Conservation (phyloP, 2,113 vertebrate genomes). For the Camelus bactrianus region DNA sequence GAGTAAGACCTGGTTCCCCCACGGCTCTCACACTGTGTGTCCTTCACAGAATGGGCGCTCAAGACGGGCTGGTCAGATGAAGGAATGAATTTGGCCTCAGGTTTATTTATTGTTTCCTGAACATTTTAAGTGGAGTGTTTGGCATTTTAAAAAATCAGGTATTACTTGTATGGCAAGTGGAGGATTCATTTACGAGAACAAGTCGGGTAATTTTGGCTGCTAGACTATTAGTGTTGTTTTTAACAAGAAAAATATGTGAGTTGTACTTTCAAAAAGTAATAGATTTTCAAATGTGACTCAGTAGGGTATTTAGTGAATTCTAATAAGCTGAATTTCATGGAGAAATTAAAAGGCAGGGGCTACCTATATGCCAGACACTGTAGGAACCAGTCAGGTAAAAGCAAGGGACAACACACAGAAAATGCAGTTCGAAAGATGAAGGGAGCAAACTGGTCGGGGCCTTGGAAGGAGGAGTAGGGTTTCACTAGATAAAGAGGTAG, state of each 20-base stretch:
- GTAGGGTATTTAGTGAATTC: background rate
- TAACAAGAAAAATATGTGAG: background rate
- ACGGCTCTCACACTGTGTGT: background rate
- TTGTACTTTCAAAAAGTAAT: background rate
- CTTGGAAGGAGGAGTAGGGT: background rate
- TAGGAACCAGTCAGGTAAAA: background rate
- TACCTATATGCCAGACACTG: background rate
- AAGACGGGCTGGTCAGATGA: background rate
- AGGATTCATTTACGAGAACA: background rate
- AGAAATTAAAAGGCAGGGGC: background rate
- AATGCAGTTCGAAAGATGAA: background rate
- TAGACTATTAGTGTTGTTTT: background rate
- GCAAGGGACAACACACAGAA: background rate
- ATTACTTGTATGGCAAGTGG: background rate
- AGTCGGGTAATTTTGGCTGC: background rate
- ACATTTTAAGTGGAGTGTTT: background rate
- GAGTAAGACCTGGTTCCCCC: background rate
- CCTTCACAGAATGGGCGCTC: background rate
- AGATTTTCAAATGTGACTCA: background rate
- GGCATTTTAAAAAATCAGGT: background rate
- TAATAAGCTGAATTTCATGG: background rate
- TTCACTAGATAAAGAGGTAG: constrained; percentile 9
- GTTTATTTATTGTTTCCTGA: background rate
- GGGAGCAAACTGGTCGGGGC: background rate
- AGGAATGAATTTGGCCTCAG: background rate